phyloP scores from a whole-genome alignment of 2,113 vertebrate species.

The Phyllostomus hastatus region DNA sequence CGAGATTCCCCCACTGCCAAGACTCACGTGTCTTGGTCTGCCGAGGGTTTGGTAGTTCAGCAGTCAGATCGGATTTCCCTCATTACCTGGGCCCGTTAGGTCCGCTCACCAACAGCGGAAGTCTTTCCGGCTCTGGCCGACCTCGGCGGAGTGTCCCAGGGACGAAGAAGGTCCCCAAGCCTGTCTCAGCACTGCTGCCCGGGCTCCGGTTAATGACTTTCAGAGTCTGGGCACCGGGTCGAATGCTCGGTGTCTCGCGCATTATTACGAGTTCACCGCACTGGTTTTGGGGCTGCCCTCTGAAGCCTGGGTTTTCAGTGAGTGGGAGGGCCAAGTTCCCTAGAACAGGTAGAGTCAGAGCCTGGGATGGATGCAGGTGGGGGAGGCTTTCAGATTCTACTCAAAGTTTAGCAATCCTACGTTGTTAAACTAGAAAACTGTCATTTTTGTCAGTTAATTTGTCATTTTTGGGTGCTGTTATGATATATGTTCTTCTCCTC shows the following conservation, averaged over 20 bases:
- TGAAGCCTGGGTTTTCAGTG: background rate
- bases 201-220: background rate
- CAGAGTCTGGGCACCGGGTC: background rate
- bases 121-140: constrained; percentile 37
- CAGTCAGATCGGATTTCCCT: background rate
- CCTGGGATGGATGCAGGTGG: background rate
- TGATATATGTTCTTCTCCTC: background rate
- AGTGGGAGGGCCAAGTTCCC: background rate
- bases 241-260: background rate
- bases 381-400: background rate
- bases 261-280: background rate
- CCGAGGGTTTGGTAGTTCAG: background rate
- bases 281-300: background rate
- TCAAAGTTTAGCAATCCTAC: background rate
- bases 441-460: background rate
- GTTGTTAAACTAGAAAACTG: background rate
- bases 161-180: background rate
- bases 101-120: background rate
- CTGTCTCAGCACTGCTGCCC: background rate
- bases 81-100: background rate
- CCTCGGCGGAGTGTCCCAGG: background rate
- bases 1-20: background rate
- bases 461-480: background rate
- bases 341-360: background rate
- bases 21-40: too few species aligned